phyloP scores from a whole-genome alignment of 2,113 vertebrate genomes.

The Tor tambroides region DNA sequence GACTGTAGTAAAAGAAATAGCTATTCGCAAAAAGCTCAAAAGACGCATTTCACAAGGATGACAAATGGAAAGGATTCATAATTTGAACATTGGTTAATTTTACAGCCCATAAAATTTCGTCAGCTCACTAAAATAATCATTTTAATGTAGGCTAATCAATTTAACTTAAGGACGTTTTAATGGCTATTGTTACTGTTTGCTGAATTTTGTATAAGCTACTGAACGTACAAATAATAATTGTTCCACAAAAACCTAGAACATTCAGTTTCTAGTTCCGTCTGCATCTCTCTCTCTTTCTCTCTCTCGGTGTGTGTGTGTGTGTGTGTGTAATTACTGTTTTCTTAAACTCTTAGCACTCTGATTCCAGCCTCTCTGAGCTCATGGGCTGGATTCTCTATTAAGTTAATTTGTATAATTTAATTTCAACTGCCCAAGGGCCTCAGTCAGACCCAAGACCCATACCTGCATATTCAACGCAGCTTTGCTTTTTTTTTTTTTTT shows the following conservation, averaged over 20 bases:
- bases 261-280: background rate
- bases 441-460: no score
- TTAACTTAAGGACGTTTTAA: background rate
- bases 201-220: background rate
- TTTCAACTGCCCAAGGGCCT: constrained; percentile 78
- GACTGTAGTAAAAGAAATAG: background rate
- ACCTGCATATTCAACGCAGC: constrained; percentile 67
- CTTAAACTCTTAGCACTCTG: constrained; percentile 41
- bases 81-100: background rate
- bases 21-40: background rate
- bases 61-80: background rate
- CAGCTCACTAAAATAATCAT: background rate
- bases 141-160: background rate
- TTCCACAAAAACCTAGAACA: background rate
- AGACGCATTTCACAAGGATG: background rate
- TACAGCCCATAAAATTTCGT: background rate
- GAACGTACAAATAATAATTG: background rate
- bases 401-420: constrained; percentile 35
- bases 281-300: background rate
- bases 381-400: constrained; percentile 34
- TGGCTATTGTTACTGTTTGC: background rate
- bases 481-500: background rate
- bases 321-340: constrained; percentile 24
- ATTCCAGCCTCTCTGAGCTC: constrained; percentile 24
- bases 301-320: background rate